Percentiles rank a stretch among this genome's conserved stretches.
Conservation (phyloP, 2,797 vertebrate genomes). For the Typhlichthys subterraneus region DNA sequence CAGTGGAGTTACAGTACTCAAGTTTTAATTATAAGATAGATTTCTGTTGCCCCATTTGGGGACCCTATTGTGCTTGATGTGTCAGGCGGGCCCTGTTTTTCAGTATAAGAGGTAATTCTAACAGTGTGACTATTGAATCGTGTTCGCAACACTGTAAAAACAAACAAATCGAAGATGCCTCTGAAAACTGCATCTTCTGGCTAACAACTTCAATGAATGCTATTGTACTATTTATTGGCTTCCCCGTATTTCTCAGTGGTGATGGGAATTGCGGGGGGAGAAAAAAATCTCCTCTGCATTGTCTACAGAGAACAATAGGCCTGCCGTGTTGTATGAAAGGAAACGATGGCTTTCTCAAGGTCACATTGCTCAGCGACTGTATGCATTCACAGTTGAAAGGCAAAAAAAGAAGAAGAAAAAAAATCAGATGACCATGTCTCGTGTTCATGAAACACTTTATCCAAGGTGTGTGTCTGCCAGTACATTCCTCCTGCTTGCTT, state of each 20-base stretch:
- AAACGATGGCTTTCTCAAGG: constrained; percentile 60
- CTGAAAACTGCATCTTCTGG: no score
- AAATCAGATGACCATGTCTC: constrained; percentile 38
- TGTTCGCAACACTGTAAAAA: no score
- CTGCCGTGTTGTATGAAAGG: constrained; percentile 37
- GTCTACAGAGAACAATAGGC: constrained; percentile 53
- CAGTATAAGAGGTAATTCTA: no score
- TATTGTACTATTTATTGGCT: no score
- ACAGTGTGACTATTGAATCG: no score
- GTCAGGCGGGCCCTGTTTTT: no score
- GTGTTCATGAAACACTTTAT: constrained; percentile 30
- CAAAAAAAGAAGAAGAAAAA: constrained; percentile 12
- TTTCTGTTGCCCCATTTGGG: no score
- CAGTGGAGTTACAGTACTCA: no score
- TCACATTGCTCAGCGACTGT: constrained; percentile 38
- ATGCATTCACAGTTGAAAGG: constrained; percentile 38
- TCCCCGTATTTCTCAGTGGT: background rate
- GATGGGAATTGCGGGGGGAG: constrained; percentile 3
- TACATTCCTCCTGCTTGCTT: constrained; percentile 14
- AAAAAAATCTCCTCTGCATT: background rate
- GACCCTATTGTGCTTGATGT: no score
- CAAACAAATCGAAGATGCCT: no score
- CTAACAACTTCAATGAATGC: no score
- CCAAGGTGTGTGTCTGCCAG: constrained; percentile 21
- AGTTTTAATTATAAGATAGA: no score